Percentiles rank a stretch among this genome's conserved stretches.
Evolutionary conservation across 2,888 invertebrate genomes (phyloP).

Genomic region (Tryphoninae sp.): DNA sequence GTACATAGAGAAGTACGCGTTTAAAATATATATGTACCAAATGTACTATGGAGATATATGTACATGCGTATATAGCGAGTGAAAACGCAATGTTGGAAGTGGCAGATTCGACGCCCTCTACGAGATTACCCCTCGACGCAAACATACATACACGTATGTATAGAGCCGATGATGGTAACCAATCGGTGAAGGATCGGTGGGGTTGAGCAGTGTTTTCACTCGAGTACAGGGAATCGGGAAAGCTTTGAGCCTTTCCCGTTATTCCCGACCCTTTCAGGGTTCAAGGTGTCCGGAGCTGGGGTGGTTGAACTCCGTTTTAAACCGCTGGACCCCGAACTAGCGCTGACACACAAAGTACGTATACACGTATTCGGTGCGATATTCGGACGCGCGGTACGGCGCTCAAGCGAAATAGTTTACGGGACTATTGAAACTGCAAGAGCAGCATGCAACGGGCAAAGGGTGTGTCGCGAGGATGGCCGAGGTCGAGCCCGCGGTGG

Average conservation of each 20-base stretch:
- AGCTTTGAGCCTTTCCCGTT: conserved; percentile 32
- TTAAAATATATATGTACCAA: background rate
- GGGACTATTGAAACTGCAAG: conserved; percentile 68
- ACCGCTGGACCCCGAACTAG: conserved; percentile 1
- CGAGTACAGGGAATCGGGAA: conserved; percentile 30
- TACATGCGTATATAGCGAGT: conserved; percentile 8
- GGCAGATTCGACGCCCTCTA: conserved; percentile 48
- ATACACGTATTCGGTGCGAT: background rate
- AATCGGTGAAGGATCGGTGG: conserved; percentile 47
- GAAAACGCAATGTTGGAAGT: conserved; percentile 40
- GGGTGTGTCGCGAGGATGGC: conserved; percentile 15
- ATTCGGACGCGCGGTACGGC: conserved; percentile 50
- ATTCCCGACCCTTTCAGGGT: conserved; percentile 15
- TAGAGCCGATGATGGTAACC: conserved; percentile 24
- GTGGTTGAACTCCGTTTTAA: conserved; percentile 19
- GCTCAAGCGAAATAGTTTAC: conserved; percentile 69
- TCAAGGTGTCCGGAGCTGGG: conserved; percentile 6
- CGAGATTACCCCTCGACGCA: conserved; percentile 48
- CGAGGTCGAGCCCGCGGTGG: conserved; percentile 1
- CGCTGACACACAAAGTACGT: background rate
- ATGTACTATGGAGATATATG: background rate
- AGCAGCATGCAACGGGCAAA: conserved; percentile 25
- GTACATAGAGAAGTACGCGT: background rate
- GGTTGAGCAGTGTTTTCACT: conserved; percentile 34
- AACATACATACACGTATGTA: conserved; percentile 10